Base-by-base conservation (phyloP, 30 jellyfish, hydroid and myxozoan genomes). In the Turritopsis dohrnii region DNA sequence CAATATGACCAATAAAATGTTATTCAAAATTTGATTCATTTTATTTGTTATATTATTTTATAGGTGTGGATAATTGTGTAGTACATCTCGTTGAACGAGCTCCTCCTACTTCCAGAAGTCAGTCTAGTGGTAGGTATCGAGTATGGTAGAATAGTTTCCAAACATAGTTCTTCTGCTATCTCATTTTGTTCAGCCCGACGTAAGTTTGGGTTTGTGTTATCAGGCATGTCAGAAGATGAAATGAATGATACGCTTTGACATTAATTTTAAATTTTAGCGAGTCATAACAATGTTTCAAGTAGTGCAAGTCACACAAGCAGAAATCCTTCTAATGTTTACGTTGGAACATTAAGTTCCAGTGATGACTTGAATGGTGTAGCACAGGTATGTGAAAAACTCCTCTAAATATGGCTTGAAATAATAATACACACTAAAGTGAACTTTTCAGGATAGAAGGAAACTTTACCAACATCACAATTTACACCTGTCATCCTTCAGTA, bases 61-160 rank as follows among this genome's bases (percentile, higher is more conserved):
- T 75, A 91, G 97, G 89, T 79, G 98, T 92, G 79, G 96, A 92
- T 77, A 92, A 87, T 26, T 92, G 98, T 85, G 98, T 92, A 29
- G 92, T 92, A 22, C 98, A 92, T 81, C 85, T 92, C 71, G 98
- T 92, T 22, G 84, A 92, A 72, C 80, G 93, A 79, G 88, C 86
- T n/a, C 96, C 96, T 13, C 97, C 97, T 5, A 22, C 92, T 41
- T 8, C 96, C 54, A 69, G 77, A 69, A 69, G 77, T 69, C 77
- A 69, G 19, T 16, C 8, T 23, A 69, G 30, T 1, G 77, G 77
- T 69, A 69, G 8, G 30, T 27, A 19, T 69, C 19, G 19, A 69
- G n/a, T n/a, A n/a, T n/a, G n/a, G n/a, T n/a, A n/a, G n/a, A n/a
- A n/a, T n/a, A n/a, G n/a, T n/a, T n/a, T n/a, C 13, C 60, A 41